Evolutionary conservation across 2,888 invertebrate species (phyloP), one percentile per base, ranked within the genome.

Genomic region (Eudemis profundana): DNA sequence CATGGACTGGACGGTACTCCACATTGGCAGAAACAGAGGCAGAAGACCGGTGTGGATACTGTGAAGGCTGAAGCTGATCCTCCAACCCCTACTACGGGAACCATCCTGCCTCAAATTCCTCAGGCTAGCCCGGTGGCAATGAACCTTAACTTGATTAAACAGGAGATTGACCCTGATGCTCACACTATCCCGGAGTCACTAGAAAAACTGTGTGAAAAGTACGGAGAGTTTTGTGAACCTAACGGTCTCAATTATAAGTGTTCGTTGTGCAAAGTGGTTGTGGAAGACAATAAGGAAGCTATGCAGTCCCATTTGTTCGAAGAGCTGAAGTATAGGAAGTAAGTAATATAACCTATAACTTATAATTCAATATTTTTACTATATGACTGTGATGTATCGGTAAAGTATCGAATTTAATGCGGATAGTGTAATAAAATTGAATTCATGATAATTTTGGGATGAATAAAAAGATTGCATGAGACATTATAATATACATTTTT

Each of bases 301-400:
- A 94, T 96, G 88, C 92, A 93, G 59, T 93, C 93, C 38, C 96
- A 96, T 85, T 82, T 96, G 57, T 95, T 92, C 73, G 93, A 94
- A 74, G 96, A 96, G 74, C 84, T 95, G 23, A 93, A 94, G 53
- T 95, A 95, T 74, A 92, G 94, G 72, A 94, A 94, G 95, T 95
- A 75, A 89, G 90, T 86, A 69, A 54, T 27, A 14, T 42, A 19
- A 7, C 5, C 8, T 10, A 33, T 10, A 33, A 2, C 10, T 33
- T 8, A 8, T 33, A 10, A 8, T 8, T 23, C 5, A 4, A 23
- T 23, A 23, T 23, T 3, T 23, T 23, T 23, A 23, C 23, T 23
- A n/a, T n/a, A n/a, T n/a, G n/a, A n/a, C n/a, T n/a, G n/a, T n/a
- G n/a, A n/a, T n/a, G n/a, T n/a, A n/a, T n/a, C n/a, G n/a, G n/a